Evolutionary conservation across 2,797 vertebrate genomes (phyloP).

Genomic region (Pangasius larnaudii): DNA sequence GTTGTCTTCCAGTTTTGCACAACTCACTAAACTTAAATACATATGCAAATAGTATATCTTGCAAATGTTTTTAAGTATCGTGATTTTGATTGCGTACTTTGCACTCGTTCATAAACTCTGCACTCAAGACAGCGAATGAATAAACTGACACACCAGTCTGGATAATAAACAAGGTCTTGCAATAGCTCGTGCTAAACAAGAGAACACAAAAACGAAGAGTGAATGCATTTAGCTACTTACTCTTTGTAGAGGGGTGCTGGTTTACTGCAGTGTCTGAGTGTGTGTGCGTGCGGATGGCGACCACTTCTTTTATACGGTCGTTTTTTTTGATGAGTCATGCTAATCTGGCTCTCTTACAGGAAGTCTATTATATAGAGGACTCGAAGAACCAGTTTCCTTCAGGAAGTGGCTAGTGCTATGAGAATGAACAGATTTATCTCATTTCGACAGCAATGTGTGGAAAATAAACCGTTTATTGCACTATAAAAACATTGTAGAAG

Average conservation of each 20-base stretch:
- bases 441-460: not conserved
- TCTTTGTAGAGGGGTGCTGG: not conserved
- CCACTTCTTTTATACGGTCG: conserved; percentile 27
- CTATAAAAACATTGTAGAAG: too few relatives aligned
- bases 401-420: not conserved
- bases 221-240: not conserved
- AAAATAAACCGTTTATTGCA: not conserved
- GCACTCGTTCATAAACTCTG: not conserved
- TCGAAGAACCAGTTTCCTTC: not conserved
- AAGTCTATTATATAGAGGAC: not conserved
- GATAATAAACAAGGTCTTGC: not conserved
- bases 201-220: not conserved
- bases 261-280: too few relatives aligned
- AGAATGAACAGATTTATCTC: not conserved
- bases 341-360: not conserved
- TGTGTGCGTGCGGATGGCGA: not conserved
- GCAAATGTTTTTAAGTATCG: not conserved
- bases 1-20: not conserved
- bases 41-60: not conserved
- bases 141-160: not conserved
- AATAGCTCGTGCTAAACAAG: not conserved
- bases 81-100: not conserved
- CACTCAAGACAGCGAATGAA: not conserved
- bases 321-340: conserved; percentile 38
- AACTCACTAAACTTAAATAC: not conserved